phyloP scores from a whole-genome alignment of 2,113 vertebrate species.

The Shinisaurus crocodilurus region DNA sequence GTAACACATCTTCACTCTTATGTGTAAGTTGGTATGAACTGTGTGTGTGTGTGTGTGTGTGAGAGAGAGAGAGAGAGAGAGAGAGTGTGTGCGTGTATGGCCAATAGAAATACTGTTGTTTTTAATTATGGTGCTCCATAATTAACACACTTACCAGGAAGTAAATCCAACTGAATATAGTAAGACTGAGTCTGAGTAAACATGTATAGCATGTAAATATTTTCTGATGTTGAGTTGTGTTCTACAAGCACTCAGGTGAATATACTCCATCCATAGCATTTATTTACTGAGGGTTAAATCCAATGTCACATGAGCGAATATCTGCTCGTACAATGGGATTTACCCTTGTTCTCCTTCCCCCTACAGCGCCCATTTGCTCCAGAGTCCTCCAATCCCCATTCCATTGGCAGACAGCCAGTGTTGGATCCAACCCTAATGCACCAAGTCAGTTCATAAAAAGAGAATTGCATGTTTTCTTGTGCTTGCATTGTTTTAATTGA shows the following conservation, averaged over 20 bases:
- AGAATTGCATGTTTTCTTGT: background rate
- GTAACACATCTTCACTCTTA: background rate
- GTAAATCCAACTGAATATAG: background rate
- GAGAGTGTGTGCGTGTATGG: too few species aligned
- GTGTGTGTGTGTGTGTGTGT: too few species aligned
- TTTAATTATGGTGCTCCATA: background rate
- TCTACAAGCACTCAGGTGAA: background rate
- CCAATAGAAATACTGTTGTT: background rate
- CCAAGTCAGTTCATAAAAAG: background rate
- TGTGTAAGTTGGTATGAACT: background rate
- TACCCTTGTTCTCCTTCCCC: too few species aligned
- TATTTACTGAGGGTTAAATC: too few species aligned
- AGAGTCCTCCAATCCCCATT: too few species aligned
- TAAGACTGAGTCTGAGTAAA: background rate
- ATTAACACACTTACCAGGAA: background rate
- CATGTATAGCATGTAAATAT: background rate
- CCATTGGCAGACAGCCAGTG: too few species aligned
- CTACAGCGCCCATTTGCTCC: too few species aligned
- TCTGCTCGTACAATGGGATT: too few species aligned
- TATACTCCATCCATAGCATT: background rate
- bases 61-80: too few species aligned
- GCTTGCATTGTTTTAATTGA: background rate
- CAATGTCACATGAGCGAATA: too few species aligned
- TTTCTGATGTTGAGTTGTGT: background rate
- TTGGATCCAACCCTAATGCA: too few species aligned